Evolutionary conservation across 2,888 invertebrate genomes (phyloP).

Genomic region (Volucella inanis): DNA sequence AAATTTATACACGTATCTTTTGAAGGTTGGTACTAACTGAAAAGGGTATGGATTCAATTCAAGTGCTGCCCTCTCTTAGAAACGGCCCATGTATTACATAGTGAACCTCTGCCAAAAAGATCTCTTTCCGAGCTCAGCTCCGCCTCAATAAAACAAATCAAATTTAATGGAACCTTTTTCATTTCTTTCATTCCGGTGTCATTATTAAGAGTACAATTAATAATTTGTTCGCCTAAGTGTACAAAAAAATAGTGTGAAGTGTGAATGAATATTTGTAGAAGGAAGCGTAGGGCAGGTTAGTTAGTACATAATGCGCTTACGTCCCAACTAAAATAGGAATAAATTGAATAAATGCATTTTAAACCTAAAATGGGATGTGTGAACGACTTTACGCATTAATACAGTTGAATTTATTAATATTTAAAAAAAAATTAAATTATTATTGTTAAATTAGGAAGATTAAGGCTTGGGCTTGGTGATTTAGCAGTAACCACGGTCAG

Average conservation of each 20-base stretch:
- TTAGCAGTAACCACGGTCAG: slow-evolving; percentile 88
- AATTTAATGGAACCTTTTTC: slow-evolving; percentile 18
- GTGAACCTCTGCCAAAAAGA: too few relatives aligned
- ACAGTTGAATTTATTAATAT: slow-evolving; percentile 58
- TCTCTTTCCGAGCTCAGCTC: too few relatives aligned
- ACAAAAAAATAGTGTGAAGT: slow-evolving; percentile 44
- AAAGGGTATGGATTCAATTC: too few relatives aligned
- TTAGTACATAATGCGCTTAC: not conserved
- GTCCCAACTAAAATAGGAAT: not conserved
- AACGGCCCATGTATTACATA: too few relatives aligned
- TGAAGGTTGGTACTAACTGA: too few relatives aligned
- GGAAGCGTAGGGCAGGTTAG: not conserved
- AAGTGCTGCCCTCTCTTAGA: too few relatives aligned
- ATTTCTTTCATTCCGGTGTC: slow-evolving; percentile 24
- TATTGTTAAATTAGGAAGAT: slow-evolving; percentile 40
- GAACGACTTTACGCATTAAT: slow-evolving; percentile 62
- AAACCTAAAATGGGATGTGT: slow-evolving; percentile 42
- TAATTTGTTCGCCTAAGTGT: slow-evolving; percentile 39
- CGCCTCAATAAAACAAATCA: slow-evolving; percentile 14
- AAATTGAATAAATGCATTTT: slow-evolving; percentile 41
- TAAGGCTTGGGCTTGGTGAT: slow-evolving; percentile 43
- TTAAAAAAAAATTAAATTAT: slow-evolving; percentile 59
- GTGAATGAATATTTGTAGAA: not conserved
- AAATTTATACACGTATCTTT: too few relatives aligned
- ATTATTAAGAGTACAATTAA: slow-evolving; percentile 36